Evolutionary conservation across 2,888 invertebrate species (phyloP).

Genomic region (Calephelis perditalis): DNA sequence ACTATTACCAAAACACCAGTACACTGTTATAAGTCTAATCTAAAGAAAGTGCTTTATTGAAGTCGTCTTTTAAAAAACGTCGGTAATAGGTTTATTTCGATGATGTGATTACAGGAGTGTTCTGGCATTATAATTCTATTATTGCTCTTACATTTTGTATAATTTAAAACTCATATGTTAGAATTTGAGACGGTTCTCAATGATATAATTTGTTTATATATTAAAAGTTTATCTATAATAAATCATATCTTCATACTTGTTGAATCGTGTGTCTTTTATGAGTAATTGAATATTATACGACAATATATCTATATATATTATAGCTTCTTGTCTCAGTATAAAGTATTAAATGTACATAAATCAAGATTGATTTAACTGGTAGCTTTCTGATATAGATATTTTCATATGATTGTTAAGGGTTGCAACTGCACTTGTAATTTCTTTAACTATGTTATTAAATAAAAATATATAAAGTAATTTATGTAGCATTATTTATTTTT

Average conservation of each 20-base stretch:
- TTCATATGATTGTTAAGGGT: constrained; percentile 13
- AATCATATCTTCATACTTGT: constrained; percentile 69
- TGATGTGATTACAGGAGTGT: background rate
- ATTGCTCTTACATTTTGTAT: background rate
- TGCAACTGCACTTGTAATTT: constrained; percentile 8
- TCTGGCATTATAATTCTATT: constrained; percentile 6
- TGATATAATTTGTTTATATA: constrained; percentile 39
- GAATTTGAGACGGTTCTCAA: constrained; percentile 52
- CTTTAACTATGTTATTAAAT: constrained; percentile 22
- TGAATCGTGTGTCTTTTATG: constrained; percentile 63
- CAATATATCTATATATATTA: constrained; percentile 47
- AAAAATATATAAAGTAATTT: constrained; percentile 20
- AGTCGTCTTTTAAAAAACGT: background rate
- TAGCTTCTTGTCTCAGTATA: constrained; percentile 47
- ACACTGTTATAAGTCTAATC: background rate
- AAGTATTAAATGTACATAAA: constrained; percentile 37
- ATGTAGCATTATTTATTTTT: constrained; percentile 24
- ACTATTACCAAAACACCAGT: background rate
- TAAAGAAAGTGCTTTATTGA: background rate
- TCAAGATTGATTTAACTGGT: constrained; percentile 12
- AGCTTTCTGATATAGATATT: constrained; percentile 18
- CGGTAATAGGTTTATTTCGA: background rate
- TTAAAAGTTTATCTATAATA: constrained; percentile 45
- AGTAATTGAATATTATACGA: constrained; percentile 64
- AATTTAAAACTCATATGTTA: background rate